Conservation (phyloP, 2,888 invertebrate genomes). For the Temnothorax ravouxi region DNA sequence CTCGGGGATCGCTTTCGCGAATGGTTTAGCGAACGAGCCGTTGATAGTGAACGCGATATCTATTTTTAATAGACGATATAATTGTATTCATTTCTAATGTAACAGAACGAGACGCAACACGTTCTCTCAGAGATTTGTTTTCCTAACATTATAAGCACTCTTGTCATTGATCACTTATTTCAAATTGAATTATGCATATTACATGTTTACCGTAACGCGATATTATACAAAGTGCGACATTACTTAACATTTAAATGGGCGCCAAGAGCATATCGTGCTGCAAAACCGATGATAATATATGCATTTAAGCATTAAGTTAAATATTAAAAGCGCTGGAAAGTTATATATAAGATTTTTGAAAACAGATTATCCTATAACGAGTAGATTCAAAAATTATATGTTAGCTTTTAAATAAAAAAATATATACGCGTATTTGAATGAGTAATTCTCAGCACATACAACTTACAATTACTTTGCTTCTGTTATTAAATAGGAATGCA, state of each 20-base stretch:
- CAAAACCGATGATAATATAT: background rate
- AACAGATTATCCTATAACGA: background rate
- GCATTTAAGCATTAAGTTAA: background rate
- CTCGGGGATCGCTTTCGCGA: conserved; percentile 13
- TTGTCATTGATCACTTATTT: background rate
- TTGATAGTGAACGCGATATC: background rate
- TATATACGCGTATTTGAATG: background rate
- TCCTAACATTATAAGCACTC: background rate
- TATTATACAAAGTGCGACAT: background rate
- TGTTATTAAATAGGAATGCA: background rate
- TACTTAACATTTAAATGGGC: conserved; percentile 18
- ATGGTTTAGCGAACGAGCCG: conserved; percentile 10
- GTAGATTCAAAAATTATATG: background rate
- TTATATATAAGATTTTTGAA: background rate
- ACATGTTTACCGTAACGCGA: background rate
- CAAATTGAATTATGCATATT: background rate
- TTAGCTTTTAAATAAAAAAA: conserved; percentile 3
- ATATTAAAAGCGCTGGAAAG: background rate
- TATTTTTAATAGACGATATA: background rate
- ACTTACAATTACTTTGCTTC: background rate
- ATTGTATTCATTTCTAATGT: background rate
- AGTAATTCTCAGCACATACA: background rate
- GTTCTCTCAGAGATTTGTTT: background rate
- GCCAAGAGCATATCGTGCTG: background rate
- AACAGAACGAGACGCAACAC: too few species aligned